Evolutionary conservation across 2,888 invertebrate genomes (phyloP), one percentile per base, ranked within the genome.

Genomic region (Rosalia funebris): DNA sequence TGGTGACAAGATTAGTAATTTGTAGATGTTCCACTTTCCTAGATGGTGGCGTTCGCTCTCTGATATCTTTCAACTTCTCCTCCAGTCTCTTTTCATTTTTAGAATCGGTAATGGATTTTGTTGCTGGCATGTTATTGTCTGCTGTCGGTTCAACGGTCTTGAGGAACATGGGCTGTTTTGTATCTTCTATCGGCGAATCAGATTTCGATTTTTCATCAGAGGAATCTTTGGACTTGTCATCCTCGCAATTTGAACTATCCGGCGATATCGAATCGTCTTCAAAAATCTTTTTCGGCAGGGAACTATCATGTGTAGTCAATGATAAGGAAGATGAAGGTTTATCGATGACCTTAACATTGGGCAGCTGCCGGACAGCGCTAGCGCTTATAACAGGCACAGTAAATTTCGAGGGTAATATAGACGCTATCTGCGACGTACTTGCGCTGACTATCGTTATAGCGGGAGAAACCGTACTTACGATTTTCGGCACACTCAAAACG

Each of bases 211-310:
- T 79, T 56, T 77, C 76, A 46, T 75, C 75, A 3, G 73, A 70
- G 9, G 72, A 71, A 61, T 77, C 77, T 65, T 78, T 79, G 7
- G 71, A 68, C 60, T 79, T 79, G 2, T 82, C 82, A 59, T 83
- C 82, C 25, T 82, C 81, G 61, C 79, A 81, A 57, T 79, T 79
- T 0, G 81, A 79, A 71, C 79, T 82, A 56, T 88, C 87, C 0
- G 88, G 87, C 0, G 88, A 88, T 0, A 86, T 85, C 0, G 85
- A 87, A 66, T 88, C 88, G 69, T 89, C 88, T 76, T 89, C 88
- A 74, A 89, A 88, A 72, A 88, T 88, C 75, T 88, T 88, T 4
- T 87, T 88, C 0, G 89, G 88, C 46, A 88, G 79, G 5, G 84
- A 85, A 61, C 82, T 86, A 71, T 86, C 88, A 71, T 86, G 84